phyloP scores from a whole-genome alignment of 2,888 invertebrate species.

The Phlogophora meticulosa region DNA sequence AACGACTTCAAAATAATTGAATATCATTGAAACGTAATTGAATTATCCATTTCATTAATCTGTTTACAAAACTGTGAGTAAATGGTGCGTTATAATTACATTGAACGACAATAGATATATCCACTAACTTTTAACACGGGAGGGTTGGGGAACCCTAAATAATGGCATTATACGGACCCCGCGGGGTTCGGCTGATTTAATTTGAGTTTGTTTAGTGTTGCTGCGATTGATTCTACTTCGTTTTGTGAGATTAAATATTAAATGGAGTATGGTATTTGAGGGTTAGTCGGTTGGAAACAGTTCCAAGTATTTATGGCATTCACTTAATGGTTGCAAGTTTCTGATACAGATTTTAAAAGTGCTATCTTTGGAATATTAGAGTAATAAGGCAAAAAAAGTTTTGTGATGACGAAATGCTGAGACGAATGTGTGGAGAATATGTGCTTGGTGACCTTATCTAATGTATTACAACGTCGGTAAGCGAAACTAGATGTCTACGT shows the following conservation, averaged over 20 bases:
- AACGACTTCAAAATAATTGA: conserved; percentile 44
- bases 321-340: conserved; percentile 1
- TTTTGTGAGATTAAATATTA: conserved; percentile 68
- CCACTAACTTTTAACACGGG: conserved; percentile 48
- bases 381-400: background rate
- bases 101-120: conserved; percentile 73
- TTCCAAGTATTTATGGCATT: conserved; percentile 22
- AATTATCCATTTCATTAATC: conserved; percentile 73
- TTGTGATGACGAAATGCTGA: too few species aligned
- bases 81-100: conserved; percentile 83
- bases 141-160: conserved; percentile 72
- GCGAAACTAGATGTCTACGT: too few species aligned
- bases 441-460: too few species aligned
- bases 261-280: conserved; percentile 67
- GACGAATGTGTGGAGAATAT: too few species aligned
- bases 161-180: conserved; percentile 77
- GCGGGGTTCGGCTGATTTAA: conserved; percentile 74
- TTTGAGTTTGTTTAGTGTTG: conserved; percentile 77
- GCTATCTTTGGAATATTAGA: background rate
- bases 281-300: conserved; percentile 58
- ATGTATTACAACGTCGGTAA: too few species aligned
- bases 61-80: conserved; percentile 81
- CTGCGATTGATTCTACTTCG: conserved; percentile 65
- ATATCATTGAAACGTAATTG: conserved; percentile 57
- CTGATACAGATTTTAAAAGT: background rate